phyloP scores from a whole-genome alignment of 2,797 vertebrate genomes.

The Enoplosus armatus region DNA sequence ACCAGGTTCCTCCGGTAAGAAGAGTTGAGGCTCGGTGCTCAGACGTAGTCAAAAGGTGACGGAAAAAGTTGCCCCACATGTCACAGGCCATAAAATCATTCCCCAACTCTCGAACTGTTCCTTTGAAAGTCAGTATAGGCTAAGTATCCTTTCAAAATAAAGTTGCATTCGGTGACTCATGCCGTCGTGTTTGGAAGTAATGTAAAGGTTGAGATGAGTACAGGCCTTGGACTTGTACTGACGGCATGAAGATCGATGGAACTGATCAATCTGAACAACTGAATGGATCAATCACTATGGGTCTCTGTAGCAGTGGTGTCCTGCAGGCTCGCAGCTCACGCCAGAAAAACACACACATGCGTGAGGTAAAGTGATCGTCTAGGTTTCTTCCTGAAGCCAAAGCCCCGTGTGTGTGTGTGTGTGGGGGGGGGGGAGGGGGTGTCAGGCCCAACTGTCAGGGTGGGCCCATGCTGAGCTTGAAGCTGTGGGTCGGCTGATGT shows the following conservation, averaged over 20 bases:
- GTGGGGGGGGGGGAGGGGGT: too few relatives aligned
- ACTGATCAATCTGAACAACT: slow-evolving; percentile 5
- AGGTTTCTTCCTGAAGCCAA: too few relatives aligned
- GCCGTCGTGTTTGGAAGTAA: neutral
- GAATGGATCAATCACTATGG: neutral
- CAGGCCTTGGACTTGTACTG: neutral
- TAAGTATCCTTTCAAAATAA: neutral
- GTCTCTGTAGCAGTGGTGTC: neutral
- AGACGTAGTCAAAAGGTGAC: too few relatives aligned
- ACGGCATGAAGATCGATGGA: slow-evolving; percentile 7
- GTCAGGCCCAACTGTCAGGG: too few relatives aligned
- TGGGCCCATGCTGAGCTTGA: slow-evolving; percentile 20
- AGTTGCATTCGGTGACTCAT: neutral
- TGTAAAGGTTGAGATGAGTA: neutral
- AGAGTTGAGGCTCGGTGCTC: too few relatives aligned
- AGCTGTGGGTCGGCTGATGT: slow-evolving; percentile 11
- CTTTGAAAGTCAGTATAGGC: neutral
- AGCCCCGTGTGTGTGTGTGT: neutral
- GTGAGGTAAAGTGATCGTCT: neutral
- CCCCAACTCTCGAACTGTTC: too few relatives aligned
- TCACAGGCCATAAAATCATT: too few relatives aligned
- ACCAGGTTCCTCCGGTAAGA: too few relatives aligned
- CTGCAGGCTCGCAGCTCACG: neutral
- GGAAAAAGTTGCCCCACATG: too few relatives aligned
- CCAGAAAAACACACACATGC: slow-evolving; percentile 4